phyloP scores from a whole-genome alignment of 2,113 vertebrate species.

The Anseranas semipalmata region DNA sequence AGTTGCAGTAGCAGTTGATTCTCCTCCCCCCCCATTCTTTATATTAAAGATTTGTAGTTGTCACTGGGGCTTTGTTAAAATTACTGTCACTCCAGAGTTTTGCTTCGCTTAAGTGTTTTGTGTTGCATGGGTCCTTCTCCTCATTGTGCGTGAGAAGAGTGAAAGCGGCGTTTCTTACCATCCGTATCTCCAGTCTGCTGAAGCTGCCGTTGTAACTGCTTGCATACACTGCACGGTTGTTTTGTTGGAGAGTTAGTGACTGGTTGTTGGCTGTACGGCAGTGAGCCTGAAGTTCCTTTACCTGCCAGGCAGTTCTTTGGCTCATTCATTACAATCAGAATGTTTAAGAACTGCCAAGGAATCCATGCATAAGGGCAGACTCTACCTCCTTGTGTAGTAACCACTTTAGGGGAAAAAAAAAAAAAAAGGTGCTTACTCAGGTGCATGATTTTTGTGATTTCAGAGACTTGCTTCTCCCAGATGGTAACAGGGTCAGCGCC shows the following conservation, averaged over 20 bases:
- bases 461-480: slow-evolving; percentile 93
- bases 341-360: neutral
- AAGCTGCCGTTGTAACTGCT: neutral
- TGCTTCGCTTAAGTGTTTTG: neutral
- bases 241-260: neutral
- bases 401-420: neutral
- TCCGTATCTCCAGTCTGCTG: neutral
- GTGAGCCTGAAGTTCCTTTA: neutral
- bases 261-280: neutral
- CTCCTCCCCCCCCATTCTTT: neutral
- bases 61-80: neutral
- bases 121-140: neutral
- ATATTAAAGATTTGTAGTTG: neutral
- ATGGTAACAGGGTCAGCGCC: slow-evolving; percentile 95
- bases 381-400: neutral
- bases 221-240: neutral
- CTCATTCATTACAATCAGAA: neutral
- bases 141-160: neutral
- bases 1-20: slow-evolving; percentile 53
- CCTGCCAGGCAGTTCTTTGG: neutral
- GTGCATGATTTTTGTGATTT: slow-evolving; percentile 44
- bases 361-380: neutral
- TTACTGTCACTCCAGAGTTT: neutral
- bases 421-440: neutral
- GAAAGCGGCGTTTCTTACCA: neutral